phyloP scores from a whole-genome alignment of 1,140 invertebrate species.

The Habropoda laboriosa region DNA sequence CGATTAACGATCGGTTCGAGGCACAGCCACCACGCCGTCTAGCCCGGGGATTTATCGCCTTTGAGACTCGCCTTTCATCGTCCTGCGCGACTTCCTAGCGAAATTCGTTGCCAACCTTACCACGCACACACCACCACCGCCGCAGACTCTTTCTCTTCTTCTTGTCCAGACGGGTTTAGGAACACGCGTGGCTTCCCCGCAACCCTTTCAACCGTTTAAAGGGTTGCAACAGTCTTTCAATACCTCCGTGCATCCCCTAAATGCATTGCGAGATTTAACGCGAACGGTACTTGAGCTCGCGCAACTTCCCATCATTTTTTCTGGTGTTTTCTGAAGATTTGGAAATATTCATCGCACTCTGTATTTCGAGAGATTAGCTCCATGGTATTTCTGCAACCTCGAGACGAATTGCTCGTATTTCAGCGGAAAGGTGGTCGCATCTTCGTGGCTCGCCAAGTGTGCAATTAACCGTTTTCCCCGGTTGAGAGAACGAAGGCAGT shows the following conservation, averaged over 20 bases:
- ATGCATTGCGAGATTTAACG: constrained; percentile 26
- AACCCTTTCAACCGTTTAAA: constrained; percentile 1
- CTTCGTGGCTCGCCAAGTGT: neutral
- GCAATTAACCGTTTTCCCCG: neutral
- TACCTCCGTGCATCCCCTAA: constrained; percentile 11
- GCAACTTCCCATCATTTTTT: constrained; percentile 6
- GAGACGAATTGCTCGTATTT: too few species aligned
- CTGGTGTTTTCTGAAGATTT: constrained; percentile 17
- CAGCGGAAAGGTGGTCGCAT: too few species aligned
- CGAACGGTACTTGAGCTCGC: constrained; percentile 13
- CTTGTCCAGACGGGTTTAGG: neutral
- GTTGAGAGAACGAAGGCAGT: neutral
- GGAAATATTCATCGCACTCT: too few species aligned
- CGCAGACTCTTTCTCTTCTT: too few species aligned
- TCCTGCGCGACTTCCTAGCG: constrained; percentile 25
- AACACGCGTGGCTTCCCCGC: neutral
- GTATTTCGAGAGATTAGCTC: too few species aligned
- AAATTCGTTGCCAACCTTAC: too few species aligned
- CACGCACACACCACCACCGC: too few species aligned
- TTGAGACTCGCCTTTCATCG: constrained; percentile 15
- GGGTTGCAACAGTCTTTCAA: constrained; percentile 20
- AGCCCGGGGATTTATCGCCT: constrained; percentile 29
- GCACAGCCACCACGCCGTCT: neutral
- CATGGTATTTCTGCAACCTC: too few species aligned
- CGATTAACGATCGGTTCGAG: constrained; percentile 36